Conservation (phyloP, 2,113 vertebrate species). For the Etheostoma spectabile region DNA sequence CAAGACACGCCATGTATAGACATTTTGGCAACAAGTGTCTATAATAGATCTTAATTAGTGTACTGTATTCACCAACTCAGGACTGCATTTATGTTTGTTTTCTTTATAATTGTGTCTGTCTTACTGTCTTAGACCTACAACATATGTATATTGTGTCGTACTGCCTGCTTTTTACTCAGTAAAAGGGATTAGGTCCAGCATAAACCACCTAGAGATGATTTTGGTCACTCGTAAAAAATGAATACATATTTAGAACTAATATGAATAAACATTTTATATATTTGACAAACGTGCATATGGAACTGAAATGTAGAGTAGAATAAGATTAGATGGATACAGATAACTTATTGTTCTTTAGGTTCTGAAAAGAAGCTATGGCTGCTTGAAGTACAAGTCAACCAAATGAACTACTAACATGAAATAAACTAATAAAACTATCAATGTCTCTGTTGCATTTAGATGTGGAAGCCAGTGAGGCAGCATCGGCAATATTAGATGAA, state of each 20-base stretch:
- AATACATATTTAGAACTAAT: not conserved
- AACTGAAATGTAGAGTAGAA: not conserved
- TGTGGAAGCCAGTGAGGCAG: not conserved
- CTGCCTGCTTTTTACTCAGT: conserved; percentile 13
- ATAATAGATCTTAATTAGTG: conserved; percentile 21
- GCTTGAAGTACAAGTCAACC: not conserved
- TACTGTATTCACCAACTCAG: conserved; percentile 63
- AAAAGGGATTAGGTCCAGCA: not conserved
- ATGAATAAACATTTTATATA: not conserved
- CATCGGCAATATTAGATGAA: not conserved
- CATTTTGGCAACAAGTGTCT: not conserved
- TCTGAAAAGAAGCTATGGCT: not conserved
- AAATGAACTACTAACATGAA: no score
- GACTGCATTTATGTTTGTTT: conserved; percentile 14
- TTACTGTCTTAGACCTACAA: not conserved
- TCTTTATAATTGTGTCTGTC: not conserved
- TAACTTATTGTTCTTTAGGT: not conserved
- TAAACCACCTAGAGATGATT: conserved; percentile 2
- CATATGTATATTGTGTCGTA: not conserved
- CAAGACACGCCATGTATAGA: not conserved
- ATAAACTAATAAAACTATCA: not conserved
- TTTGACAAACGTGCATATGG: not conserved
- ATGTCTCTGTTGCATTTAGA: not conserved
- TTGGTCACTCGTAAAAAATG: not conserved
- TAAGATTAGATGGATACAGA: not conserved